Percentiles rank a stretch among this genome's conserved stretches.
Conservation (phyloP, 1,140 invertebrate genomes). For the Drosophila albomicans region DNA sequence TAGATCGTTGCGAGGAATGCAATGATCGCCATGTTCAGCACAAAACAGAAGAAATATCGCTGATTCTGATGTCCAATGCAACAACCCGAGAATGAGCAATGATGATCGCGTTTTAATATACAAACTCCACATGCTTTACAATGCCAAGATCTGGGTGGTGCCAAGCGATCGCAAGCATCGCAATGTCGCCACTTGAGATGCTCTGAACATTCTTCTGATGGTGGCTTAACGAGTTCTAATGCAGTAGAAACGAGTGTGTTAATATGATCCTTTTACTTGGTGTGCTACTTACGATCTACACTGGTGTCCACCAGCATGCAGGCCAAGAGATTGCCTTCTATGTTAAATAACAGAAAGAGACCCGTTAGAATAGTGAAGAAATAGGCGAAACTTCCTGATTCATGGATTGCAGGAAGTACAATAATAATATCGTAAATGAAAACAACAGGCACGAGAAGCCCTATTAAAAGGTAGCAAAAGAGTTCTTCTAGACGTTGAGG, state of each 20-base stretch:
- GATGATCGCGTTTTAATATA: slow-evolving; percentile 96
- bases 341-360: slow-evolving; percentile 86
- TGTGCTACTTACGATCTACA: slow-evolving; percentile 50
- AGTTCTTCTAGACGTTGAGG: slow-evolving; percentile 52
- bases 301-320: slow-evolving; percentile 73
- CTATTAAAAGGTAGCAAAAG: slow-evolving; percentile 48
- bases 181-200: slow-evolving; percentile 50
- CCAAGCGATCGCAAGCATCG: slow-evolving; percentile 86
- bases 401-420: slow-evolving; percentile 88
- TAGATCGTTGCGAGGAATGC: slow-evolving; percentile 89
- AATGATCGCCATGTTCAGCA: slow-evolving; percentile 91
- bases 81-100: slow-evolving; percentile 95
- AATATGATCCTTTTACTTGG: neutral
- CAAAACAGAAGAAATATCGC: slow-evolving; percentile 94
- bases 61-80: slow-evolving; percentile 96
- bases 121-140: slow-evolving; percentile 92
- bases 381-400: slow-evolving; percentile 67
- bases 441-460: slow-evolving; percentile 53
- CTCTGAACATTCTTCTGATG: neutral
- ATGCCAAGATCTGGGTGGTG: slow-evolving; percentile 96
- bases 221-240: neutral
- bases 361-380: slow-evolving; percentile 87
- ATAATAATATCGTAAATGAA: slow-evolving; percentile 87
- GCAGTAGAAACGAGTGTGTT: no score
- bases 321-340: slow-evolving; percentile 85